Evolutionary conservation across 2,888 invertebrate species (phyloP), one percentile per base, ranked within the genome.

Genomic region (Eupithecia subumbrata): DNA sequence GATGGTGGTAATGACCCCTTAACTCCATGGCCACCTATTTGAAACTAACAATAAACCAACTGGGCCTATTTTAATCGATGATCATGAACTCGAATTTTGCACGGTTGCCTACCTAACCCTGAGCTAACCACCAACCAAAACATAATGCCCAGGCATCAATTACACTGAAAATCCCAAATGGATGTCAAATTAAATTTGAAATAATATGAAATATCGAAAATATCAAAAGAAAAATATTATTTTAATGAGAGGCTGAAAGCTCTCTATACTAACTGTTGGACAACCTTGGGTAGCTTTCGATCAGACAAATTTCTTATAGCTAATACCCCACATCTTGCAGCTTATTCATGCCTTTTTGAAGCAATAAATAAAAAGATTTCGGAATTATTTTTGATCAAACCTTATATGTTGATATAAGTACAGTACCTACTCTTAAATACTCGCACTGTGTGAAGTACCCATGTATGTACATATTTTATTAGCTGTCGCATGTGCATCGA

Each of bases 171-270:
- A 64, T 34, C 5, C 14, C 5, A 40, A n/a, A 16, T 2, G n/a
- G 12, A 68, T 68, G 68, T 16, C 67, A 63, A 66, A 71, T 40
- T 43, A 75, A 67, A 71, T 74, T 30, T 25, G 22, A 66, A 75
- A 70, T 4, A 76, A 74, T 71, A 73, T 70, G 67, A 74, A 72
- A 70, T 69, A 76, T 77, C 78, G 66, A 76, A 75, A 66, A 76
- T 73, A 77, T 76, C 78, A 76, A 78, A 78, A 78, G 76, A 60
- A 71, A 77, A 64, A 81, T 78, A 76, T 78, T 73, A 79, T 76
- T 75, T 76, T 76, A 73, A 80, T 76, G 69, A 76, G 78, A 76
- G 74, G 75, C 76, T 75, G 71, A 79, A 79, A 78, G 78, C 77
- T 78, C 73, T 78, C 67, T 73, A 76, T 73, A 72, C 75, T 63